phyloP scores from a whole-genome alignment of 35 echinoderm and acorn worm genomes.

The Chiridota heheva region DNA sequence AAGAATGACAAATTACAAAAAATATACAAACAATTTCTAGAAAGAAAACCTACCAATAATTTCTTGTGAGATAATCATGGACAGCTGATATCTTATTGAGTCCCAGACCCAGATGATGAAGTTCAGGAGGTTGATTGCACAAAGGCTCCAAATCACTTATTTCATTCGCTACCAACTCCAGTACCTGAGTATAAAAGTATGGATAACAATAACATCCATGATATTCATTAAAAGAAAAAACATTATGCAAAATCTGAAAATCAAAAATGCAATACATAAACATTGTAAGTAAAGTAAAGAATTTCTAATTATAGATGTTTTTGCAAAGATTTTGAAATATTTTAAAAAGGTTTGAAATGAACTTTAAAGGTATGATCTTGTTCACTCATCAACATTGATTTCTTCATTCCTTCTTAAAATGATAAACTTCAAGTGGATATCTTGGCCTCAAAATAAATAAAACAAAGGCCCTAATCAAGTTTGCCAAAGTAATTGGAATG shows the following conservation, averaged over 20 bases:
- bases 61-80: slow-evolving; percentile 72
- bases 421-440: too few species aligned
- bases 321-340: too few species aligned
- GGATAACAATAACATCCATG: not conserved
- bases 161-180: slow-evolving; percentile 89
- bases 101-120: slow-evolving; percentile 77
- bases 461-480: too few species aligned
- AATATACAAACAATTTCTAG: not conserved
- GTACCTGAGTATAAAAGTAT: slow-evolving; percentile 56
- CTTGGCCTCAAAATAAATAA: too few species aligned
- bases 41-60: slow-evolving; percentile 64
- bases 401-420: too few species aligned
- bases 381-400: too few species aligned
- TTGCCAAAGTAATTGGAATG: too few species aligned
- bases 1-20: not conserved
- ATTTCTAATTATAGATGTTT: not conserved
- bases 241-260: not conserved
- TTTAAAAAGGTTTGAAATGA: too few species aligned
- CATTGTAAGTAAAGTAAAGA: not conserved
- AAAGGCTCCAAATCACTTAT: slow-evolving; percentile 84
- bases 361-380: too few species aligned
- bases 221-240: not conserved
- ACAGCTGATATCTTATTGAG: slow-evolving; percentile 77
- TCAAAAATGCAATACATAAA: not conserved
- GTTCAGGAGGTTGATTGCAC: slow-evolving; percentile 68